Evolutionary conservation across 2,888 invertebrate genomes (phyloP).

Genomic region (Scaptomyza tumidula): DNA sequence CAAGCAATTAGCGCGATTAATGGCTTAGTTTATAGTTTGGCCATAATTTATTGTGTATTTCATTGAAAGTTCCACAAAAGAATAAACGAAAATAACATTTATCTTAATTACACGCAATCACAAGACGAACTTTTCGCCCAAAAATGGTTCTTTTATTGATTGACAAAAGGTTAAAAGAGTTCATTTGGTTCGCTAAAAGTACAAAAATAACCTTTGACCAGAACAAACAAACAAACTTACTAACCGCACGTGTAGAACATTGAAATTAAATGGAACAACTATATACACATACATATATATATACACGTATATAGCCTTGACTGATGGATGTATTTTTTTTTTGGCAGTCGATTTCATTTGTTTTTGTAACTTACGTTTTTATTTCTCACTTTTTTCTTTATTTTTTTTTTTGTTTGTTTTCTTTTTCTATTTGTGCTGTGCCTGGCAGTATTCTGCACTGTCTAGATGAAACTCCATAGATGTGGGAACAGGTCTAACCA

Average conservation of each 20-base stretch:
- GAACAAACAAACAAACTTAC: neutral
- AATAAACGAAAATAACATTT: conserved; percentile 26
- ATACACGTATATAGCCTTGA: conserved; percentile 2
- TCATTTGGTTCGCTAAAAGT: conserved; percentile 13
- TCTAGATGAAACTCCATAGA: conserved; percentile 99
- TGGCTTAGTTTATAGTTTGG: conserved; percentile 6
- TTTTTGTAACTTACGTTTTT: neutral
- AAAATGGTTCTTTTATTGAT: conserved; percentile 2
- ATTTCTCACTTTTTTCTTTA: conserved; percentile 16
- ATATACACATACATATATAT: neutral
- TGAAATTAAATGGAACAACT: conserved; percentile 20
- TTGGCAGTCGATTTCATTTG: conserved; percentile 29
- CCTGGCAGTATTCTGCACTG: conserved; percentile 99
- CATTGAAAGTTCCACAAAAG: neutral
- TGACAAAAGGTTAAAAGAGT: conserved; percentile 54
- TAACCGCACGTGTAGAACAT: conserved; percentile 24
- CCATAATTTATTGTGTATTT: conserved; percentile 21
- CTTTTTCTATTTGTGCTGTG: conserved; percentile 95
- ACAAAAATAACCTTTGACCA: conserved; percentile 49
- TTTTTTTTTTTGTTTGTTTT: neutral
- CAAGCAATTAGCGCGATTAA: conserved; percentile 28
- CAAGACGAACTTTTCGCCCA: conserved; percentile 21
- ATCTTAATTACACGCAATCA: conserved; percentile 60
- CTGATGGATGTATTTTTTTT: conserved; percentile 8
- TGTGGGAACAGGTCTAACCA: conserved; percentile 95